Evolutionary conservation across 2,888 invertebrate species (phyloP).

Genomic region (Cheilosia vulpina): DNA sequence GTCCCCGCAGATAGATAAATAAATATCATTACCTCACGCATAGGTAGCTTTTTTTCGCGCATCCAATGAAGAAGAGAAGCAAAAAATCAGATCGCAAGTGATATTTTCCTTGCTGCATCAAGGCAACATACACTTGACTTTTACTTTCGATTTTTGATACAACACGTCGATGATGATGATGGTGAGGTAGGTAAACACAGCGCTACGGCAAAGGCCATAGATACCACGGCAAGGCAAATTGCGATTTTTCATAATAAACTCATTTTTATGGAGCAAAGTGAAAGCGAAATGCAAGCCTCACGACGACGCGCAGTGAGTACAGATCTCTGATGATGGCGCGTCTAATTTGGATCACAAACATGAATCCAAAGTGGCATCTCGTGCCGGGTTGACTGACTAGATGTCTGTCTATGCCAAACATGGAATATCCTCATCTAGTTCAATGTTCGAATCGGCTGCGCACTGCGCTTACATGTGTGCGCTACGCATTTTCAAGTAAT

Average conservation of each 20-base stretch:
- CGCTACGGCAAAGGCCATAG: slow-evolving; percentile 68
- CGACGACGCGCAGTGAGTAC: slow-evolving; percentile 35
- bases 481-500: slow-evolving; percentile 63
- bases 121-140: slow-evolving; percentile 70
- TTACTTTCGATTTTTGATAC: slow-evolving; percentile 65
- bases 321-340: slow-evolving; percentile 18
- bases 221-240: slow-evolving; percentile 35
- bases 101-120: slow-evolving; percentile 36
- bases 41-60: slow-evolving; percentile 19
- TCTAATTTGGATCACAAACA: slow-evolving; percentile 75
- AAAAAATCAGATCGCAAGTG: slow-evolving; percentile 55
- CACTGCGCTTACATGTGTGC: neutral
- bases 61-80: slow-evolving; percentile 22
- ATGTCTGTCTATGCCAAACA: slow-evolving; percentile 53
- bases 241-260: slow-evolving; percentile 75
- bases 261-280: slow-evolving; percentile 76
- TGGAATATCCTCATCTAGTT: slow-evolving; percentile 75
- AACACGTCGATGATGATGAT: slow-evolving; percentile 2
- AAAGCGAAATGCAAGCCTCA: slow-evolving; percentile 62
- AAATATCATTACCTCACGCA: slow-evolving; percentile 66
- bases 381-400: slow-evolving; percentile 74
- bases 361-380: slow-evolving; percentile 71
- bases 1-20: slow-evolving; percentile 34
- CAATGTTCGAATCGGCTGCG: slow-evolving; percentile 68
- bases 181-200: slow-evolving; percentile 44